Conservation (phyloP, 2,888 invertebrate genomes). For the Philaethria dido region DNA sequence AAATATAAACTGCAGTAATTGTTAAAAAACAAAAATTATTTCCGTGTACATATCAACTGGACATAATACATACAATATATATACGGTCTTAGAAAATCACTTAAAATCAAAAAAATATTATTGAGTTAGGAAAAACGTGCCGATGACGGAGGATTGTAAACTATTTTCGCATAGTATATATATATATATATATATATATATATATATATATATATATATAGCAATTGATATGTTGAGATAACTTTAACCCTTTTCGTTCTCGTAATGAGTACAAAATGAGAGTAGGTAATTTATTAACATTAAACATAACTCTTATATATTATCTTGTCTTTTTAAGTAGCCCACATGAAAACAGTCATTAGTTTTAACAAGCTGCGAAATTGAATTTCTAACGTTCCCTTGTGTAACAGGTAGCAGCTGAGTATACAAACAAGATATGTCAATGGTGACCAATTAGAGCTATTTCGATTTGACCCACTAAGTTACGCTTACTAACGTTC, state of each 20-base stretch:
- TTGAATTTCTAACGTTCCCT: slow-evolving; percentile 21
- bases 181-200: too few relatives aligned
- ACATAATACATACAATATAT: too few relatives aligned
- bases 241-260: neutral
- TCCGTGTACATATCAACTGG: too few relatives aligned
- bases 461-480: slow-evolving; percentile 34
- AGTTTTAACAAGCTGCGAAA: slow-evolving; percentile 27
- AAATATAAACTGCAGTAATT: neutral
- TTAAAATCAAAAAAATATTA: too few relatives aligned
- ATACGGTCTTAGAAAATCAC: too few relatives aligned
- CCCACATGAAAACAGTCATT: slow-evolving; percentile 15
- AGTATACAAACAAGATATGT: slow-evolving; percentile 32
- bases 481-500: slow-evolving; percentile 15
- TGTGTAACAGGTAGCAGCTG: slow-evolving; percentile 31
- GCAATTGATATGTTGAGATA: neutral
- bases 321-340: neutral
- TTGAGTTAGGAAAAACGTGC: too few relatives aligned
- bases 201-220: neutral
- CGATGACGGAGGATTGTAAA: too few relatives aligned
- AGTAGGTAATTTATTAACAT: neutral
- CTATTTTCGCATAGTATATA: too few relatives aligned
- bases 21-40: neutral
- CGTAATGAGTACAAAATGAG: too few relatives aligned
- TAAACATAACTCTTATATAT: neutral
- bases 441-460: slow-evolving; percentile 33